phyloP scores from a whole-genome alignment of 2,888 invertebrate genomes.

The Dilophus febrilis region DNA sequence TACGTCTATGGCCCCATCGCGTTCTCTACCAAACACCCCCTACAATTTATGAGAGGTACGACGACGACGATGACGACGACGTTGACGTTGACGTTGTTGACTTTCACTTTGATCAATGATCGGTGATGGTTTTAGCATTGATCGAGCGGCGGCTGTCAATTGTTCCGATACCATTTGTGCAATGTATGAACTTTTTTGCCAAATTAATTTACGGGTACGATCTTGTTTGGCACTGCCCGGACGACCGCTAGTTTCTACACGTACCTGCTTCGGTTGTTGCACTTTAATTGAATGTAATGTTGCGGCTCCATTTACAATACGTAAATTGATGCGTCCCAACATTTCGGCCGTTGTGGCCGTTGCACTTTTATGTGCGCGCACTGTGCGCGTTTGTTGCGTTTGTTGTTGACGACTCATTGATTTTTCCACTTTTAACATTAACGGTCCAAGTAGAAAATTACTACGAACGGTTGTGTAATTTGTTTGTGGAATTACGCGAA shows the following conservation, averaged over 20 bases:
- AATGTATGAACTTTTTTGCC: constrained; percentile 68
- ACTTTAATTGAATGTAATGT: constrained; percentile 71
- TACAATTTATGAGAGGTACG: too few relatives aligned
- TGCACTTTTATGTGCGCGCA: too few relatives aligned
- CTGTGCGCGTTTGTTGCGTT: constrained; percentile 58
- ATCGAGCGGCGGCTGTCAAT: constrained; percentile 35
- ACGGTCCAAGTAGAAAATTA: constrained; percentile 63
- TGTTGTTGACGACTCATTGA: constrained; percentile 57
- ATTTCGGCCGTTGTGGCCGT: constrained; percentile 79
- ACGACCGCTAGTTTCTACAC: too few relatives aligned
- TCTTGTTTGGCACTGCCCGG: constrained; percentile 60
- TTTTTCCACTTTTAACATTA: constrained; percentile 48
- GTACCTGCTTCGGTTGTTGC: constrained; percentile 74
- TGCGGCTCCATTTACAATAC: constrained; percentile 64
- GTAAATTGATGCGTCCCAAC: constrained; percentile 60
- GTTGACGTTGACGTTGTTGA: too few relatives aligned
- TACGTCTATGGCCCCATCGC: too few relatives aligned
- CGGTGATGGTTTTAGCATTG: constrained; percentile 21
- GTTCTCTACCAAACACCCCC: too few relatives aligned
- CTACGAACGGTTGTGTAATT: constrained; percentile 69
- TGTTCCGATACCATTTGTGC: constrained; percentile 72
- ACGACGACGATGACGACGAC: too few relatives aligned
- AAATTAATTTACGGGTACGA: constrained; percentile 65
- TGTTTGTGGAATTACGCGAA: constrained; percentile 59
- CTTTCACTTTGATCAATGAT: too few relatives aligned